Base-by-base conservation (phyloP, 2,797 vertebrate genomes). In the Poeciliopsis turneri region DNA sequence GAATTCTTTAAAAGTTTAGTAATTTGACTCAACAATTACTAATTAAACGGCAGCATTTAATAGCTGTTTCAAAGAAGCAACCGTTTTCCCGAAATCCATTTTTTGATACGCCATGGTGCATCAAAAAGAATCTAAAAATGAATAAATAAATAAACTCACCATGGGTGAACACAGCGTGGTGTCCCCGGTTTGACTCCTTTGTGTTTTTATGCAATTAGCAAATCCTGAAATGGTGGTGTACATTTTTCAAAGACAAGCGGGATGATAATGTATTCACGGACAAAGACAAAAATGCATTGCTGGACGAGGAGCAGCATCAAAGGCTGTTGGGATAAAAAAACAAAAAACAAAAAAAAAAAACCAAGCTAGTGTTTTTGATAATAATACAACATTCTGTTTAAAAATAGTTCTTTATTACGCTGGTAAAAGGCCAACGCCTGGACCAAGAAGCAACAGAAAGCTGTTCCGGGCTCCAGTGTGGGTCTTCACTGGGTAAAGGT, bases 331-430 rank as follows among this genome's bases (percentile, higher is more conserved):
- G 2, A 43, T 11, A 13, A 79, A 68, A 43, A 43, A 5, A n/a
- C n/a, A n/a, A n/a, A 5, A 4, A 36, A 36, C 0, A 4, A 36
- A 0, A 5, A 5, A 36, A 49, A 49, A 49, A 49, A 20, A 51
- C 20, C 20, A 51, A 18, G 78, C 46, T 33, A 39, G 41, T 47
- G 51, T 79, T 82, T 51, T 81, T 78, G 82, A 46, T 68, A 47
- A 36, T 25, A 0, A 86, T 90, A 59, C 89, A 92, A 90, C 84
- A 90, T 90, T 91, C 87, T 79, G 70, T 91, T 51, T 89, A 85
- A 74, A 59, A 80, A 87, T 79, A 46, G 76, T 33, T 47, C 49
- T 77, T 85, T 80, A 87, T 86, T 74, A 83, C 83, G 79, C 79
- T 46, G 79, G 78, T 83, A 68, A 75, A 53, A 87, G 81, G 78